Evolutionary conservation across 2,797 vertebrate genomes (phyloP).

Genomic region (Melanotaenia maccullochi): DNA sequence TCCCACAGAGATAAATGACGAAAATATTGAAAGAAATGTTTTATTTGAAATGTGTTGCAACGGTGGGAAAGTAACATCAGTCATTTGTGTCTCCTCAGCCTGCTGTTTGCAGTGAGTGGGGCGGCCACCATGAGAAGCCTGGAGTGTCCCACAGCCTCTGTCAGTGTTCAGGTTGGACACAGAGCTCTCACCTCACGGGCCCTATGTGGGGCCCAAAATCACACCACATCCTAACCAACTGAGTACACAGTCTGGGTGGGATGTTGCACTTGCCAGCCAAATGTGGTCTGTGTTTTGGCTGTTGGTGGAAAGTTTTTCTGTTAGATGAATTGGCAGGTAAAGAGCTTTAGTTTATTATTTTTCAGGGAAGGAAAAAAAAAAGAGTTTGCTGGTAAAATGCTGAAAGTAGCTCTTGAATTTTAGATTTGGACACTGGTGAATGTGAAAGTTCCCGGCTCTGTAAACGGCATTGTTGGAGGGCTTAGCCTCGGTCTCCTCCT

Average conservation of each 20-base stretch:
- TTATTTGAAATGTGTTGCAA: not conserved
- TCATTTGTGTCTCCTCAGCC: slow-evolving; percentile 62
- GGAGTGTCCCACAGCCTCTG: slow-evolving; percentile 12
- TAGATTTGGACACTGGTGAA: slow-evolving; percentile 45
- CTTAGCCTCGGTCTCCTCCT: slow-evolving; percentile 48
- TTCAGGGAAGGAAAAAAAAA: not conserved
- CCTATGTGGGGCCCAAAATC: slow-evolving; percentile 33
- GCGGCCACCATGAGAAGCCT: slow-evolving; percentile 24
- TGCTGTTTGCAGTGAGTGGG: slow-evolving; percentile 78
- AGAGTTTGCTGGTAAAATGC: slow-evolving; percentile 12
- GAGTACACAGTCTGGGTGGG: slow-evolving; percentile 45
- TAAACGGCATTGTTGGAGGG: slow-evolving; percentile 30
- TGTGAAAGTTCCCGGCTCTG: slow-evolving; percentile 38
- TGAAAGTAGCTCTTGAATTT: slow-evolving; percentile 45
- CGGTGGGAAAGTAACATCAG: slow-evolving; percentile 7
- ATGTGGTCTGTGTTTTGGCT: slow-evolving; percentile 43
- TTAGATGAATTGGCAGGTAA: slow-evolving; percentile 44
- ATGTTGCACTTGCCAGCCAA: slow-evolving; percentile 31
- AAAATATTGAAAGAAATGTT: not conserved
- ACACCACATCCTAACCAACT: slow-evolving; percentile 42
- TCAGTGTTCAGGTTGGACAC: slow-evolving; percentile 26
- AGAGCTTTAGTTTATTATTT: slow-evolving; percentile 40
- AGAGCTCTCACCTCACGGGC: slow-evolving; percentile 42
- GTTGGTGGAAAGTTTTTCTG: slow-evolving; percentile 39
- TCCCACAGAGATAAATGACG: not conserved